Base-by-base conservation (phyloP, 2,113 vertebrate species). In the Austrofundulus limnaeus region DNA sequence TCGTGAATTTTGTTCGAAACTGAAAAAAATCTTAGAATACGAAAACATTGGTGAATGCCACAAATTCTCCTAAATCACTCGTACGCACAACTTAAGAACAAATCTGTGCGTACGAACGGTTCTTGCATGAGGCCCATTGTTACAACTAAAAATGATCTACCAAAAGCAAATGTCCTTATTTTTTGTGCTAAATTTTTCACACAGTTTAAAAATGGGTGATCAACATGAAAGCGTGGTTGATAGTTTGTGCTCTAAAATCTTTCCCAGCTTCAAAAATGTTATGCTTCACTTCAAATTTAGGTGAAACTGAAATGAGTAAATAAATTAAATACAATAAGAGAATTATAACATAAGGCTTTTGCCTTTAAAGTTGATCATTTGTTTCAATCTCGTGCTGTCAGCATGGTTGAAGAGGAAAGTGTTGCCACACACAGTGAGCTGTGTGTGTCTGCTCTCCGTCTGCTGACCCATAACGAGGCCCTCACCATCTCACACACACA, bases 401-500 rank as follows among this genome's bases (percentile, higher is more conserved):
- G 52, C 28, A 49, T 52, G 37, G 43, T 19, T 55, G 41, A 45
- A 57, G 49, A 20, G n/a, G 54, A 55, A 76, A 6, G 63, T 69
- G 75, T 68, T 45, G 20, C 72, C 82, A 72, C 73, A 74, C 75
- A 85, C 73, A 56, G 47, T 4, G 65, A 63, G 43, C 45, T 21
- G 38, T 45, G 52, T 58, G 54, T 66, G 78, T 78, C 68, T 11
- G 48, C 70, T 76, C 52, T 59, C 76, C 58, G 68, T 76, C 62
- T 64, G 43, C 5, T 75, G 75, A 85, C 70, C 72, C 55, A 9
- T 73, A 78, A 53, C 19, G 14, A 66, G 57, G 21, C 28, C 41
- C 49, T 59, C 48, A 19, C 48, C 57, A 51, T 65, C 19, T 5
- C 57, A 8, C 58, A 12, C 51, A 58, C 66, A 52, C 65, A 54